Percentiles rank a stretch among this genome's conserved stretches.
Evolutionary conservation across 2,797 vertebrate genomes (phyloP).

Genomic region (Bradypodion ventrale): DNA sequence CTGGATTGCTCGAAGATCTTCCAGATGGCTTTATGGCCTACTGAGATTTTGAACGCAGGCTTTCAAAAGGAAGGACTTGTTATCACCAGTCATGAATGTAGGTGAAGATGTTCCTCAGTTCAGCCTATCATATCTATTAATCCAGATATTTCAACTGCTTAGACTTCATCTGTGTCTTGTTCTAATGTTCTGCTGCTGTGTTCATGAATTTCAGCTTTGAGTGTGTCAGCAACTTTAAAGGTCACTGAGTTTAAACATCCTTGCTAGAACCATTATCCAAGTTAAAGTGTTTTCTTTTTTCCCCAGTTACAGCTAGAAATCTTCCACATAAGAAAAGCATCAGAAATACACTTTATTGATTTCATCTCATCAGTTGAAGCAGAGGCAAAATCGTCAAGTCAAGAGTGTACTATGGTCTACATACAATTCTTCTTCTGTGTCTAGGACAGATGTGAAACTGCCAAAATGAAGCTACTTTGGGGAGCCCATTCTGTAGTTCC

Average conservation of each 20-base stretch:
- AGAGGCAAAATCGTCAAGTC: background rate
- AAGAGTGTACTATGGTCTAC: background rate
- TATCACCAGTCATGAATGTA: background rate
- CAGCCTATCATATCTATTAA: background rate
- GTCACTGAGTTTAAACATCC: slow-evolving; percentile 3
- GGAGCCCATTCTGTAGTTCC: too few species aligned
- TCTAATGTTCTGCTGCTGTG: background rate
- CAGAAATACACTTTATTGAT: background rate
- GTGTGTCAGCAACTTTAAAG: slow-evolving; percentile 7
- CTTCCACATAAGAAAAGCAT: background rate
- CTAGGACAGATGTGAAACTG: too few species aligned
- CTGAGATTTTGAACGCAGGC: background rate
- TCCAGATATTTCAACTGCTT: background rate
- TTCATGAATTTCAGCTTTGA: background rate
- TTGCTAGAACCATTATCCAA: background rate
- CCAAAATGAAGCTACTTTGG: too few species aligned
- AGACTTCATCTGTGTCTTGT: background rate
- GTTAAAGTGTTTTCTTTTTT: slow-evolving; percentile 1
- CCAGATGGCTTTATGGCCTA: background rate
- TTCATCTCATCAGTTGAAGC: slow-evolving; percentile 19
- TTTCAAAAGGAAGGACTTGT: background rate
- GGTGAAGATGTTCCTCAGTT: background rate
- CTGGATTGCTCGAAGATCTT: background rate
- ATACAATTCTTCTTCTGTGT: too few species aligned
- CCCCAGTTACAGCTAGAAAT: background rate